phyloP scores from a whole-genome alignment of 1,140 invertebrate species.

The Bombus pyrosoma region DNA sequence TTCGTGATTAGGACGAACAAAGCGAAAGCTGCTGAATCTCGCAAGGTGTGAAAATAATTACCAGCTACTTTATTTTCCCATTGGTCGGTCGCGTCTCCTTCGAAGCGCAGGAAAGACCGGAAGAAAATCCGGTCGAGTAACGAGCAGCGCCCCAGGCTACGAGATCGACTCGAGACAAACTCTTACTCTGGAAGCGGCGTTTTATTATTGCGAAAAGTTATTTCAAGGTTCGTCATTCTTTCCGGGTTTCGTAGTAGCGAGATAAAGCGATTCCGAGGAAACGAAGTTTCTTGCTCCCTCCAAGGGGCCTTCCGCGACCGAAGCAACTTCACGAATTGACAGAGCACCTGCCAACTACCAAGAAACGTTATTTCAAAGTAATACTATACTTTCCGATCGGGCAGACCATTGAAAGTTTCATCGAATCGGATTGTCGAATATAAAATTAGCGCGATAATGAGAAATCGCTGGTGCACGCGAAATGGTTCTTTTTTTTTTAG shows the following conservation, averaged over 20 bases:
- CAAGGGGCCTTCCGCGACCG: background rate
- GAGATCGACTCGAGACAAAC: constrained; percentile 11
- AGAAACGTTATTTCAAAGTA: constrained; percentile 44
- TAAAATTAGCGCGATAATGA: constrained; percentile 31
- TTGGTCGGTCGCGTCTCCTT: background rate
- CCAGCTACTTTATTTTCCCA: constrained; percentile 53
- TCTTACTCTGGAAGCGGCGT: constrained; percentile 40
- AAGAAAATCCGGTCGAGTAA: constrained; percentile 50
- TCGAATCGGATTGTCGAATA: constrained; percentile 8
- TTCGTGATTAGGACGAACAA: background rate
- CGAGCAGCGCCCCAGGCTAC: constrained; percentile 47
- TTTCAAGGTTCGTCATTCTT: constrained; percentile 70
- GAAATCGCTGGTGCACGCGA: background rate
- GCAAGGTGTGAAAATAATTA: constrained; percentile 60
- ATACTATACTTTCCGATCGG: background rate
- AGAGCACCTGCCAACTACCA: constrained; percentile 39
- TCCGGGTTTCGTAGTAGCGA: constrained; percentile 7
- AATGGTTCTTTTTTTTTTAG: background rate
- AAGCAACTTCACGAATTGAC: constrained; percentile 49
- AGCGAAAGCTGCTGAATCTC: constrained; percentile 12
- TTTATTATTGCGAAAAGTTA: constrained; percentile 67
- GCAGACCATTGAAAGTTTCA: background rate
- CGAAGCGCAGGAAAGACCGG: constrained; percentile 1
- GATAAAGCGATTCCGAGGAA: constrained; percentile 56
- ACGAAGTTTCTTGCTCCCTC: constrained; percentile 30